phyloP scores from a whole-genome alignment of 2,113 vertebrate species.

The Antidorcas marsupialis region DNA sequence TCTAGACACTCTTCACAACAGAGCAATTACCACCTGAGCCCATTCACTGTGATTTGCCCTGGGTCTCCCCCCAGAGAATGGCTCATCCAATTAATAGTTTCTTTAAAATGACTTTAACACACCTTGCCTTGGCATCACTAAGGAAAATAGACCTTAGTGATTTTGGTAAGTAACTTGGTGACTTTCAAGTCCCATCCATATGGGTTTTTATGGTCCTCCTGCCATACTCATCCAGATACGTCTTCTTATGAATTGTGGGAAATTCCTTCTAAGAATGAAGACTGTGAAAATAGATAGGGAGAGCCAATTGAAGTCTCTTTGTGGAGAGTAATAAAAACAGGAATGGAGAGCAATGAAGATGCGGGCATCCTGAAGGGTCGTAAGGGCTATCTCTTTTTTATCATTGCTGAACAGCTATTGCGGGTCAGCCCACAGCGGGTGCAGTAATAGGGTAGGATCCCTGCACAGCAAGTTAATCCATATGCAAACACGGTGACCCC shows the following conservation, averaged over 20 bases:
- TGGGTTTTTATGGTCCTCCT: not conserved
- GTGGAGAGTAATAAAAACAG: conserved; percentile 39
- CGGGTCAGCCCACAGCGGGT: not conserved
- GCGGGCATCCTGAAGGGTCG: not conserved
- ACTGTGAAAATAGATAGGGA: not conserved
- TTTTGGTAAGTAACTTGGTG: not conserved
- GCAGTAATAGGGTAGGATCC: conserved; percentile 34
- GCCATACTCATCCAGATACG: not conserved
- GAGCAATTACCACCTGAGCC: conserved; percentile 36
- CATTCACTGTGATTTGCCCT: not conserved
- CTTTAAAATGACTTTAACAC: not conserved
- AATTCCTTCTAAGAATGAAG: conserved; percentile 14
- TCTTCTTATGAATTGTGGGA: not conserved
- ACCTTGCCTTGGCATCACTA: conserved; percentile 20
- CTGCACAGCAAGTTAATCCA: conserved; percentile 62
- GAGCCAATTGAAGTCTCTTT: conserved; percentile 3
- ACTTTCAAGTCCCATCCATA: not conserved
- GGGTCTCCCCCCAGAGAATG: conserved; percentile 34
- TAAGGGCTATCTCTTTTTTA: conserved; percentile 49
- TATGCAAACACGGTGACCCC: conserved; percentile 74
- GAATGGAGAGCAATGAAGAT: conserved; percentile 40
- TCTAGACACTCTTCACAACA: conserved; percentile 1
- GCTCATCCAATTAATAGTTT: conserved; percentile 52
- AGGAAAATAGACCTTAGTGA: not conserved
- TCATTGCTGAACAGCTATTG: conserved; percentile 51